Evolutionary conservation across 2,797 vertebrate genomes (phyloP), one percentile per base, ranked within the genome.

Genomic region (Enteromius mattozi): DNA sequence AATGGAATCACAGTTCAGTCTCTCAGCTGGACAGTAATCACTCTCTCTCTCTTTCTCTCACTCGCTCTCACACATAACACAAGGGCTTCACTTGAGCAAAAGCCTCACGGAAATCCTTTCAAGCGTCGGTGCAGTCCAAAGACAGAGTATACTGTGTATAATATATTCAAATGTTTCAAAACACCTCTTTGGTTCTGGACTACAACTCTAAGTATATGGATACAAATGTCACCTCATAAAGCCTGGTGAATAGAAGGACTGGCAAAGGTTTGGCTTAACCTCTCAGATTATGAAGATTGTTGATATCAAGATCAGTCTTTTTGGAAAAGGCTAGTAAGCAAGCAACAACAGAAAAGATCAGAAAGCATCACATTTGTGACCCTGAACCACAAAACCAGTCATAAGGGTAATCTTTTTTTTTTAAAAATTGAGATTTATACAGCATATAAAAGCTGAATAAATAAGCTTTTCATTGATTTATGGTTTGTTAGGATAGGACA

Each of bases 1-100:
- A 82, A 86, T 86, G 85, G 81, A 86, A 86, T 86, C 80, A 86
- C 81, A 78, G 85, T 76, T 86, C 81, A 71, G 65, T 78, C 82
- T 84, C 82, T 71, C 76, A 79, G 76, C 61, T 59, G 81, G 81
- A 83, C 81, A 80, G 69, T 79, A 83, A 86, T 86, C 68, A 24
- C 69, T 66, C 78, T 19, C 69, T 21, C 72, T 6, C 35, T 54
- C 19, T 37, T 7, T 40, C 68, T 42, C 33, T 61, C 69, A 40
- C 81, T 42, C 27, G 6, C 56, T 63, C 27, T 79, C 45, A 56
- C 56, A 81, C 24, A 70, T 61, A 59, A 84, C 72, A 83, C 82
- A 78, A 59, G 75, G 19, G 65, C 24, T 84, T 69, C 63, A 78
- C 82, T 84, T 78, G 65, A 84, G 66, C 37, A 70, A 61, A 84